These are phyloP conservation scores for Pluvianellus socialis DNA, from an alignment of 2,113 vertebrate genomes.

Conservation along the genomic window DNA sequence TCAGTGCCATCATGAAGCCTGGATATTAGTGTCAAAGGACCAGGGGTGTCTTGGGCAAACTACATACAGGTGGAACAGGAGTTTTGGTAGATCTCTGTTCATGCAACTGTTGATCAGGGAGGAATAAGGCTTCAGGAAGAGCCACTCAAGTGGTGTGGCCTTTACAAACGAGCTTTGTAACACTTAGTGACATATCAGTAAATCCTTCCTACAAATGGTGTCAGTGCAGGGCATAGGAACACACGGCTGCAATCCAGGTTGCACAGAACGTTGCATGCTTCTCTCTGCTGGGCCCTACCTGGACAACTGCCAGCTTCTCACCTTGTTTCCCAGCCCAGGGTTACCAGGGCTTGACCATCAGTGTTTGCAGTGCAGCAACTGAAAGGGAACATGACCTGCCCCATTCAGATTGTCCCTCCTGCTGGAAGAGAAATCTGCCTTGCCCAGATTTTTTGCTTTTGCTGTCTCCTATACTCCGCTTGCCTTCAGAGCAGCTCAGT, in stretches of 20 bases:
- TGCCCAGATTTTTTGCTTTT: background rate
- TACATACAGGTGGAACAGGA: background rate
- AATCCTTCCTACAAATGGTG: background rate
- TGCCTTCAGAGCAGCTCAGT: background rate
- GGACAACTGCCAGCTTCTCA: background rate
- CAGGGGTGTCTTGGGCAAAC: background rate
- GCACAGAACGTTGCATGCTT: background rate
- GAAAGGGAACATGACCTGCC: background rate
- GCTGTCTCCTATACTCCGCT: background rate
- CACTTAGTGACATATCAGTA: background rate
- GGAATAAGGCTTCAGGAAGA: background rate
- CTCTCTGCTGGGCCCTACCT: background rate
- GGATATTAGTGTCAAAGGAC: background rate
- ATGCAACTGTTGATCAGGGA: background rate
- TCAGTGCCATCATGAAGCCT: background rate
- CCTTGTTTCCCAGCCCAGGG: background rate
- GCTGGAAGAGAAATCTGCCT: background rate
- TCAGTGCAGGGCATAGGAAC: background rate
- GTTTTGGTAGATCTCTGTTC: background rate
- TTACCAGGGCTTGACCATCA: conserved; percentile 41
- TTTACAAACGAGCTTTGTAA: background rate
- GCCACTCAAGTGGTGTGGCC: background rate
- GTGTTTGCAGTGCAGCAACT: background rate
- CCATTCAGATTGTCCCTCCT: background rate
- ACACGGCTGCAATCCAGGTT: background rate